Percentiles rank a stretch among this genome's conserved stretches.
Evolutionary conservation across 1,140 invertebrate genomes (phyloP).

Genomic region (Monochamus saltuarius): DNA sequence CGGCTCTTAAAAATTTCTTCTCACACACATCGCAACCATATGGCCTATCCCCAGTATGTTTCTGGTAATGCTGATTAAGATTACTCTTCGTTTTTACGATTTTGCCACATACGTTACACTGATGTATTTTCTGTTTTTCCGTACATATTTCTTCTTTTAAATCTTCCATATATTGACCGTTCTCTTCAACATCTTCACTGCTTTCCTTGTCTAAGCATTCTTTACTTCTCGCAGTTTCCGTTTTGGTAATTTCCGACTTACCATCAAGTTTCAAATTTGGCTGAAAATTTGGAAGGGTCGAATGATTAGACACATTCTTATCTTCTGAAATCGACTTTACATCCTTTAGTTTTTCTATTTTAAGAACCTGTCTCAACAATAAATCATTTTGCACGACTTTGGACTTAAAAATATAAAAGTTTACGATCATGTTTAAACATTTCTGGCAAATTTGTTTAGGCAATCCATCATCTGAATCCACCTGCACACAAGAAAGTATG

Average conservation of each 20-base stretch:
- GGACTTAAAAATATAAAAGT: slow-evolving; percentile 41
- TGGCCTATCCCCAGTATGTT: slow-evolving; percentile 59
- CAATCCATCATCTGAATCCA: slow-evolving; percentile 32
- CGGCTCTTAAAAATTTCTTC: slow-evolving; percentile 60
- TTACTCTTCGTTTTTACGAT: slow-evolving; percentile 31
- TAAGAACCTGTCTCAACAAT: slow-evolving; percentile 22
- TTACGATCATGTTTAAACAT: slow-evolving; percentile 39
- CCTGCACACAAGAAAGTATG: slow-evolving; percentile 19
- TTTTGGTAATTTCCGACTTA: background rate
- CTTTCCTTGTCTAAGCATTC: slow-evolving; percentile 7
- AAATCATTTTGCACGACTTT: slow-evolving; percentile 27
- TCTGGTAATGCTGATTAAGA: slow-evolving; percentile 39
- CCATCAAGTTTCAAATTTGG: background rate
- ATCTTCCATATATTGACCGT: background rate
- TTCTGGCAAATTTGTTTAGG: slow-evolving; percentile 29
- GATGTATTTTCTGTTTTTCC: slow-evolving; percentile 12
- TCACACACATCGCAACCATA: slow-evolving; percentile 59
- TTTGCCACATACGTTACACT: slow-evolving; percentile 37
- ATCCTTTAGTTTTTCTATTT: slow-evolving; percentile 5
- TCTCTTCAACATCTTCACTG: slow-evolving; percentile 8
- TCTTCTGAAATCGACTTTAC: background rate
- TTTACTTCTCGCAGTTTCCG: background rate
- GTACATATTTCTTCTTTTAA: slow-evolving; percentile 1
- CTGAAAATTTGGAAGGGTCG: background rate
- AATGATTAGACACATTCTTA: slow-evolving; percentile 1